A percentile compares a stretch with the other conserved stretches of the same genome.
Evolutionary conservation across 2,797 vertebrate genomes (phyloP).

Genomic region (Crenichthys baileyi): DNA sequence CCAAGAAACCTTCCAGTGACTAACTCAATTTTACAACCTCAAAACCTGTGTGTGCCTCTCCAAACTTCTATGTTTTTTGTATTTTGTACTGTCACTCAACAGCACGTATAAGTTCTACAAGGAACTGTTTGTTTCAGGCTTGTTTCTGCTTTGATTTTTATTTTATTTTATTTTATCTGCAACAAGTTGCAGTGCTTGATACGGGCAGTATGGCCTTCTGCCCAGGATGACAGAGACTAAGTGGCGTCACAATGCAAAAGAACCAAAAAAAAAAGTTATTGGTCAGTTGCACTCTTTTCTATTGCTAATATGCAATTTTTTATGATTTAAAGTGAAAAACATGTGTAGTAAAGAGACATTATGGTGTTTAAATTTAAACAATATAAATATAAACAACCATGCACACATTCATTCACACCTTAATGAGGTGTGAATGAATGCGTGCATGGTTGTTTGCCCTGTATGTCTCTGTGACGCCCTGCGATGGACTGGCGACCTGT

Average conservation of each 20-base stretch:
- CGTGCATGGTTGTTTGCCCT: too few relatives aligned
- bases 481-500: too few relatives aligned
- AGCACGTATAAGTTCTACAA: constrained; percentile 15
- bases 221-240: not conserved
- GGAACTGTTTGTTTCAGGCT: constrained; percentile 3
- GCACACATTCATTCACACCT: too few relatives aligned
- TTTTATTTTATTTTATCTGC: not conserved
- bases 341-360: too few relatives aligned
- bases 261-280: not conserved
- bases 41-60: constrained; percentile 6
- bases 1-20: constrained; percentile 29
- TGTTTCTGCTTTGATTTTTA: constrained; percentile 24
- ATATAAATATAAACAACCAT: too few relatives aligned
- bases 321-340: too few relatives aligned
- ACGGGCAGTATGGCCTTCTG: constrained; percentile 8
- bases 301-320: not conserved
- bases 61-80: constrained; percentile 12
- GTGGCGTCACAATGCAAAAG: not conserved
- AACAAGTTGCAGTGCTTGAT: constrained; percentile 13
- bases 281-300: not conserved
- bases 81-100: constrained; percentile 10
- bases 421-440: too few relatives aligned
- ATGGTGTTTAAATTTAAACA: too few relatives aligned
- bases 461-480: too few relatives aligned
- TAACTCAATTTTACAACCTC: constrained; percentile 37